Evolutionary conservation across 2,888 invertebrate species (phyloP).

Genomic region (Oxystoma pomonae): DNA sequence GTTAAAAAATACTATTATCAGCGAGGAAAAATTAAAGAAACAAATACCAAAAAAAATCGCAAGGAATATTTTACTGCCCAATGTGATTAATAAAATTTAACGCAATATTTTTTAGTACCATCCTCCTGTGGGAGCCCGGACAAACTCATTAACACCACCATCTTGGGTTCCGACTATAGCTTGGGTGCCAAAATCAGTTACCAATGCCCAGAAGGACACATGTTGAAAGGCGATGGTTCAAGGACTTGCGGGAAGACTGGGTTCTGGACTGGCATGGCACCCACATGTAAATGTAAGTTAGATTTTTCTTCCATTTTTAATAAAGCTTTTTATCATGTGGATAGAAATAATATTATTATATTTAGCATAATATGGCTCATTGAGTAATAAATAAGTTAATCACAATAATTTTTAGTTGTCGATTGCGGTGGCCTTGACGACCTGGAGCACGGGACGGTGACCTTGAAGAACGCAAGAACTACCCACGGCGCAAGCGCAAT

Average conservation of each 20-base stretch:
- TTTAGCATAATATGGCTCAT: too few relatives aligned
- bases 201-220: constrained; percentile 77
- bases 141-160: constrained; percentile 76
- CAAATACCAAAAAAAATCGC: too few relatives aligned
- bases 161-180: constrained; percentile 63
- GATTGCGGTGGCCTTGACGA: constrained; percentile 69
- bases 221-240: constrained; percentile 65
- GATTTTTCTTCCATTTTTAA: not conserved
- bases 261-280: constrained; percentile 79
- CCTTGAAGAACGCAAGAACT: constrained; percentile 64
- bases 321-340: too few relatives aligned
- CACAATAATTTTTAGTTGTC: constrained; percentile 58
- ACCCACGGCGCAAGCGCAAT: constrained; percentile 73
- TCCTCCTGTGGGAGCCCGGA: constrained; percentile 87
- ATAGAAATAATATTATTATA: too few relatives aligned
- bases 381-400: too few relatives aligned
- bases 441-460: constrained; percentile 69
- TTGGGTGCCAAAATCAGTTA: constrained; percentile 72
- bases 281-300: constrained; percentile 81
- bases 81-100: not conserved
- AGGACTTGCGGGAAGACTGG: constrained; percentile 71
- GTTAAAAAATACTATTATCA: too few relatives aligned
- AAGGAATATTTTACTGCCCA: not conserved
- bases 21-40: too few relatives aligned
- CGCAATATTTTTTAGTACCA: constrained; percentile 56